These are phyloP conservation scores for Indri indri DNA, from an alignment of 2,113 vertebrate species.

Conservation along the genomic window DNA sequence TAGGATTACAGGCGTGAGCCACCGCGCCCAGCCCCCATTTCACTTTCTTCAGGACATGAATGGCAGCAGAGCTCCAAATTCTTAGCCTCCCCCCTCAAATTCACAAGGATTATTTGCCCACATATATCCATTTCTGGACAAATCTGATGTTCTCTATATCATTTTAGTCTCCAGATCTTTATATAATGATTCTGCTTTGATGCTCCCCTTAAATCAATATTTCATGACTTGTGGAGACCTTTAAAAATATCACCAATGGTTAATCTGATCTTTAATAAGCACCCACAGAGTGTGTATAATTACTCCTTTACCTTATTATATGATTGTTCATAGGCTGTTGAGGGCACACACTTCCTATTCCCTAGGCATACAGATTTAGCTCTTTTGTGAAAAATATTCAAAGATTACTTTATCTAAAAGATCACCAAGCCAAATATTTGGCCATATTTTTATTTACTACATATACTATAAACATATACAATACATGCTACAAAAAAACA, in stretches of 20 bases:
- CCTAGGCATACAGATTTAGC: not conserved
- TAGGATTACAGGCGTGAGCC: too few relatives aligned
- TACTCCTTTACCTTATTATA: not conserved
- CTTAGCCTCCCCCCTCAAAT: not conserved
- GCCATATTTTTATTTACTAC: constrained; percentile 94
- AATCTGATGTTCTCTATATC: not conserved
- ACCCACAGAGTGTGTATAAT: not conserved
- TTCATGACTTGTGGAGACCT: not conserved
- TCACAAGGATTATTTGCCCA: not conserved
- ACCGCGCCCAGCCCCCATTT: not conserved
- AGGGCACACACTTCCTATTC: not conserved
- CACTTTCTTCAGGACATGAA: not conserved
- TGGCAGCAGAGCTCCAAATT: not conserved
- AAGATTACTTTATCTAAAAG: constrained; percentile 69
- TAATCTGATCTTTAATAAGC: not conserved
- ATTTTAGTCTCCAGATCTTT: not conserved
- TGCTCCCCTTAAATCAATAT: not conserved
- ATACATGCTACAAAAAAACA: constrained; percentile 91
- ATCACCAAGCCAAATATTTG: constrained; percentile 83
- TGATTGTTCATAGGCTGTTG: not conserved
- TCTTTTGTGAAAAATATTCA: constrained; percentile 60
- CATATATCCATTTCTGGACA: not conserved
- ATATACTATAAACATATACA: constrained; percentile 94
- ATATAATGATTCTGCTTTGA: not conserved
- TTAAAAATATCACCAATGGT: constrained; percentile 9